A percentile compares a stretch with the other conserved stretches of the same genome.
phyloP scores from a whole-genome alignment of 2,888 invertebrate species.

The Agapostemon virescens region DNA sequence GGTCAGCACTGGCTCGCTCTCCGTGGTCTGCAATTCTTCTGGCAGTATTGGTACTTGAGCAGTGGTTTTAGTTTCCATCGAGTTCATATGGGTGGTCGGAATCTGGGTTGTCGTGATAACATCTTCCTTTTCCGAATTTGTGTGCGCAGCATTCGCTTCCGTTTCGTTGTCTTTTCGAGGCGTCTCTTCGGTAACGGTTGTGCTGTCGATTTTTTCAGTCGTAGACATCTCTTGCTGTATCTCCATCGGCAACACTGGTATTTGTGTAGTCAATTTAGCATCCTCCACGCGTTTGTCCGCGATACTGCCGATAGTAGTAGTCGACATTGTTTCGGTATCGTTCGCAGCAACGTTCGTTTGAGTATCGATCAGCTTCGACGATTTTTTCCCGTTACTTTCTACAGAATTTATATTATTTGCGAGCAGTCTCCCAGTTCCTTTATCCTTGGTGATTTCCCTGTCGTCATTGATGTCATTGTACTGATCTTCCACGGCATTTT shows the following conservation, averaged over 20 bases:
- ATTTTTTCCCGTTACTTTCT: neutral
- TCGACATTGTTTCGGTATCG: slow-evolving; percentile 13
- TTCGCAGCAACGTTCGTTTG: slow-evolving; percentile 12
- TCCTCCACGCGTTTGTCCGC: slow-evolving; percentile 69
- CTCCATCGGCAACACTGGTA: slow-evolving; percentile 76
- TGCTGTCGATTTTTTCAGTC: slow-evolving; percentile 68
- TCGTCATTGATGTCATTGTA: slow-evolving; percentile 78
- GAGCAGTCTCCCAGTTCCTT: slow-evolving; percentile 41
- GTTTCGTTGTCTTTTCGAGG: slow-evolving; percentile 49
- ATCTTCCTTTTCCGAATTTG: slow-evolving; percentile 53
- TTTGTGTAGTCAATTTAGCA: slow-evolving; percentile 73
- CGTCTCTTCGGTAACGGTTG: slow-evolving; percentile 44
- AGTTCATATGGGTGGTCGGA: slow-evolving; percentile 58
- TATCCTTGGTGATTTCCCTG: slow-evolving; percentile 21
- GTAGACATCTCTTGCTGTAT: slow-evolving; percentile 76
- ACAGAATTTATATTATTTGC: neutral
- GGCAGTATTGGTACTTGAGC: slow-evolving; percentile 76
- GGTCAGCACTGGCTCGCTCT: slow-evolving; percentile 72
- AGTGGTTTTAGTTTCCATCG: slow-evolving; percentile 74
- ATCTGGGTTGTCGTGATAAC: slow-evolving; percentile 48
- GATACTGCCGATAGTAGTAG: slow-evolving; percentile 16
- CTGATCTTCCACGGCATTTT: slow-evolving; percentile 74
- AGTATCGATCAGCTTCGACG: neutral
- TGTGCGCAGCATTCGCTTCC: slow-evolving; percentile 33
- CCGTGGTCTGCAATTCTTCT: slow-evolving; percentile 77